A percentile compares a stretch with the other conserved stretches of the same genome.
Evolutionary conservation across 1,140 invertebrate genomes (phyloP).

Genomic region (Sminthurinus signatus): DNA sequence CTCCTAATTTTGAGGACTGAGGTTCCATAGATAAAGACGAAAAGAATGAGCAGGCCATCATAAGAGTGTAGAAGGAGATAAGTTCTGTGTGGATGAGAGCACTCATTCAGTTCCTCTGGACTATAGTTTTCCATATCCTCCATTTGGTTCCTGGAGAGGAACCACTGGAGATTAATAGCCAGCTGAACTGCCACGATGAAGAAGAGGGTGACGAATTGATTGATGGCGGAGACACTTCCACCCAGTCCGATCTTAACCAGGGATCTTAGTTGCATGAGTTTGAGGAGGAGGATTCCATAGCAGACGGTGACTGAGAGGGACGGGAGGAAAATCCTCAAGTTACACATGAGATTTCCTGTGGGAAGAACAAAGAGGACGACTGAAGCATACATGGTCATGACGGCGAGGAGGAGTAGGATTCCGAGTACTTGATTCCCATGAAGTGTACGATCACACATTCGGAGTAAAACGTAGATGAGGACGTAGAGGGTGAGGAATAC

Average conservation of each 20-base stretch:
- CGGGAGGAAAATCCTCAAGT: constrained; percentile 43
- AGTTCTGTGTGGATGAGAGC: constrained; percentile 36
- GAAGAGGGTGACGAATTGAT: constrained; percentile 46
- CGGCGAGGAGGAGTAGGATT: constrained; percentile 47
- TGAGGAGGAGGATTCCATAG: constrained; percentile 46
- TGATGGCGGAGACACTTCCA: constrained; percentile 45
- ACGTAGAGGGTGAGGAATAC: constrained; percentile 47
- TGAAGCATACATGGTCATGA: constrained; percentile 48
- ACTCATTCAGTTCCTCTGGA: constrained; percentile 25
- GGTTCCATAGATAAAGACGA: constrained; percentile 44
- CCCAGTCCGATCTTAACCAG: constrained; percentile 46
- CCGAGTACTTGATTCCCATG: constrained; percentile 50
- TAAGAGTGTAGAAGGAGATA: constrained; percentile 45
- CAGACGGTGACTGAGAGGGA: constrained; percentile 43
- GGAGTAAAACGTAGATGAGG: constrained; percentile 48
- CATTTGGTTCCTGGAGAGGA: constrained; percentile 26
- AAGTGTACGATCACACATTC: constrained; percentile 49
- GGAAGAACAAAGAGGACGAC: constrained; percentile 49
- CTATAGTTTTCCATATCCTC: background rate
- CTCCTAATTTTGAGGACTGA: constrained; percentile 44
- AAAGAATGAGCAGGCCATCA: constrained; percentile 42
- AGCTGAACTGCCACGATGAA: constrained; percentile 46
- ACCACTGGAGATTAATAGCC: constrained; percentile 46
- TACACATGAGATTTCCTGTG: constrained; percentile 44
- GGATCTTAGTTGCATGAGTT: constrained; percentile 46